Conservation (phyloP, 2,113 vertebrate genomes). For the Morone saxatilis region DNA sequence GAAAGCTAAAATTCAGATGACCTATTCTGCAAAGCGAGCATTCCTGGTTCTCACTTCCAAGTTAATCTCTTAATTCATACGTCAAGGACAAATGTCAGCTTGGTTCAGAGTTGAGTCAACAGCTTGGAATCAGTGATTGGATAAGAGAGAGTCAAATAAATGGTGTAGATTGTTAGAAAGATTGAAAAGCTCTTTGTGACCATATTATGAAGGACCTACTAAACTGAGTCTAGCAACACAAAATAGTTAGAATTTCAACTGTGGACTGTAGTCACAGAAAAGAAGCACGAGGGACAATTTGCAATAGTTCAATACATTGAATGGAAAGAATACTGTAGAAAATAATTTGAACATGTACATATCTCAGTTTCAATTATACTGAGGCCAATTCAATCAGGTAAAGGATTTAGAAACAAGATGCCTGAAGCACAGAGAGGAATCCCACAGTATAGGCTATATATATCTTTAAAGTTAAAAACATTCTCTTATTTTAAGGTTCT, state of each 20-base stretch:
- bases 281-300: background rate
- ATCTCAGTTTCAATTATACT: background rate
- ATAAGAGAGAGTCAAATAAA: constrained; percentile 46
- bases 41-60: background rate
- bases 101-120: constrained; percentile 31
- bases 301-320: background rate
- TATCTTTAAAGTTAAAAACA: background rate
- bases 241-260: background rate
- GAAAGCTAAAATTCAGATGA: background rate
- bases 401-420: background rate
- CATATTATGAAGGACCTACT: background rate
- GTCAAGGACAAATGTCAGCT: constrained; percentile 58
- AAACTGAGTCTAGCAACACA: background rate
- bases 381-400: background rate
- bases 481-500: background rate
- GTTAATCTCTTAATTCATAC: constrained; percentile 66
- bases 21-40: background rate
- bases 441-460: background rate
- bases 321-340: background rate
- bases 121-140: constrained; percentile 45
- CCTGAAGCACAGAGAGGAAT: background rate
- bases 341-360: background rate
- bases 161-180: constrained; percentile 6
- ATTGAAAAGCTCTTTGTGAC: background rate
- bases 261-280: background rate